phyloP scores from a whole-genome alignment of 1,140 invertebrate genomes.

The Drosophila quadrilineata region DNA sequence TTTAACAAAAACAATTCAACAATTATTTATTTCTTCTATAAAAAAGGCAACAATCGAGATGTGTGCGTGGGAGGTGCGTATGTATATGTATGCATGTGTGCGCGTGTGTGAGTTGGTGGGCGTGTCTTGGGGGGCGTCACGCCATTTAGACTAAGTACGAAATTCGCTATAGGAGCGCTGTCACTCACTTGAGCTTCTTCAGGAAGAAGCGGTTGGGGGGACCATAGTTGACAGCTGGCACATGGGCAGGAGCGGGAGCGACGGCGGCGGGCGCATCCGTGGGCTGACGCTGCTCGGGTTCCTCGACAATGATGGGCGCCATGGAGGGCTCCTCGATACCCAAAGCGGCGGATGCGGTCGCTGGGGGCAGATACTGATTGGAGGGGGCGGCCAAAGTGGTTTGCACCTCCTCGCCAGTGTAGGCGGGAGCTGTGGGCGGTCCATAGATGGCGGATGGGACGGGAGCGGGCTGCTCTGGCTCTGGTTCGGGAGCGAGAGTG shows the following conservation, averaged over 20 bases:
- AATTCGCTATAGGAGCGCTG: conserved; percentile 24
- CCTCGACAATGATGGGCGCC: conserved; percentile 67
- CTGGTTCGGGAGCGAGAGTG: conserved; percentile 59
- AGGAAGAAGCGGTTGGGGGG: conserved; percentile 72
- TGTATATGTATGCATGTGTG: conserved; percentile 30
- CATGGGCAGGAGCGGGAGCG: conserved; percentile 27
- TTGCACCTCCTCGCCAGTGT: conserved; percentile 60
- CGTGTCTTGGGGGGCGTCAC: conserved; percentile 17
- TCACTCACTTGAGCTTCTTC: conserved; percentile 66
- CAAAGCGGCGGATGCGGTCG: conserved; percentile 48
- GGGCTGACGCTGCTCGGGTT: conserved; percentile 52
- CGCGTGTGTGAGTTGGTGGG: conserved; percentile 13
- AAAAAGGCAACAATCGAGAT: conserved; percentile 54
- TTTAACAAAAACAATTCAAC: conserved; percentile 61
- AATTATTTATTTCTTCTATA: conserved; percentile 38
- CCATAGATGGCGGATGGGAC: conserved; percentile 53
- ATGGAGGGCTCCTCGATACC: conserved; percentile 55
- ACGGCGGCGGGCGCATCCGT: conserved; percentile 13
- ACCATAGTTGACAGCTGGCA: conserved; percentile 68
- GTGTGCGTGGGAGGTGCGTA: conserved; percentile 34
- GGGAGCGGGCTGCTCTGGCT: conserved; percentile 58
- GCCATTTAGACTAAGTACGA: conserved; percentile 59
- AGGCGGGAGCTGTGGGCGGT: conserved; percentile 58
- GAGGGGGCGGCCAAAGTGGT: conserved; percentile 58
- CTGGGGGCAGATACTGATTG: conserved; percentile 71